Conservation (phyloP, 2,888 invertebrate genomes). For the Malthinus seriepunctatus region DNA sequence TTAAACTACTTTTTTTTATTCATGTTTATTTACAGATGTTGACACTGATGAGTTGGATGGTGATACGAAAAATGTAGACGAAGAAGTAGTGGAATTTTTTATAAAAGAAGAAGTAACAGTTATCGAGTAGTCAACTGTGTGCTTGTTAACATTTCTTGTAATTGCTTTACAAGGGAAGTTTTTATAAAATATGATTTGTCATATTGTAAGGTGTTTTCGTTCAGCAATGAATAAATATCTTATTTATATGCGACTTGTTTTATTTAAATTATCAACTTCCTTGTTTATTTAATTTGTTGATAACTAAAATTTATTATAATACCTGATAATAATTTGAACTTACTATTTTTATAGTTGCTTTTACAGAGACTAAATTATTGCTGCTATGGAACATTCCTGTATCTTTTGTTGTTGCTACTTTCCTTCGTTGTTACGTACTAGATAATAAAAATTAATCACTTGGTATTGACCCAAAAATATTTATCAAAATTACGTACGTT, state of each 20-base stretch:
- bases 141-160: constrained; percentile 19
- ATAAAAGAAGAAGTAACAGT: constrained; percentile 90
- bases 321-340: too few species aligned
- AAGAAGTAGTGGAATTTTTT: constrained; percentile 97
- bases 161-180: constrained; percentile 7
- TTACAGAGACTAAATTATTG: too few species aligned
- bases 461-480: too few species aligned
- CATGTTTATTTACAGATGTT: constrained; percentile 66
- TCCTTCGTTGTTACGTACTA: too few species aligned
- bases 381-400: too few species aligned
- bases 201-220: constrained; percentile 18
- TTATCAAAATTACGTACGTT: too few species aligned
- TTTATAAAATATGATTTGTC: constrained; percentile 14
- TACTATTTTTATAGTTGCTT: too few species aligned
- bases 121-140: constrained; percentile 59
- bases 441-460: too few species aligned
- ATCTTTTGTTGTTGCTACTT: too few species aligned
- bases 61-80: constrained; percentile 84
- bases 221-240: constrained; percentile 19
- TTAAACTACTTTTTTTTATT: constrained; percentile 2
- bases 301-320: too few species aligned
- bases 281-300: too few species aligned
- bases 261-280: neutral
- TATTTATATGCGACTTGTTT: constrained; percentile 10
- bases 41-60: constrained; percentile 93